Percentiles rank a stretch among this genome's conserved stretches.
Conservation (phyloP, 2,797 vertebrate genomes). For the Pteropus rufus region DNA sequence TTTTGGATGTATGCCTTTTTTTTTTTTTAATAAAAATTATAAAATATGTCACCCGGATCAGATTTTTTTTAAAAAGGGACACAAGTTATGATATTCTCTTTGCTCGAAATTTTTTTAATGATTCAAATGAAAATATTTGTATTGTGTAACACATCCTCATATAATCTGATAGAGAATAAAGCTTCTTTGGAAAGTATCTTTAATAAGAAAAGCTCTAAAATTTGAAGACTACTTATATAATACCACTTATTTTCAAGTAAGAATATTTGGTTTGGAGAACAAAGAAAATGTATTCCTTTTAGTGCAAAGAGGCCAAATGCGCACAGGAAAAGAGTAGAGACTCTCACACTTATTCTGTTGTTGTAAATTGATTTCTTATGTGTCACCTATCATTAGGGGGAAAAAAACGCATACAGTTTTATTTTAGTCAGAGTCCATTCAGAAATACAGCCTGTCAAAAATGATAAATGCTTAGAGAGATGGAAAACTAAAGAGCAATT, state of each 20-base stretch:
- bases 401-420: not conserved
- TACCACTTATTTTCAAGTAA: not conserved
- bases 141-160: not conserved
- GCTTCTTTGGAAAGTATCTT: not conserved
- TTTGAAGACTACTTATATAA: not conserved
- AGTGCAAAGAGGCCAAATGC: not conserved
- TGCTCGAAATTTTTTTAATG: not conserved
- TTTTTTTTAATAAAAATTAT: not conserved
- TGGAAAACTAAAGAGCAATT: conserved; percentile 43
- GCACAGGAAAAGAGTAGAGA: not conserved
- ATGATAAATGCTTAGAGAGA: conserved; percentile 31
- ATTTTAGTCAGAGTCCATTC: not conserved
- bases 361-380: not conserved
- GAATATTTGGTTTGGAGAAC: not conserved
- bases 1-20: not conserved
- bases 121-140: not conserved
- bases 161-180: not conserved
- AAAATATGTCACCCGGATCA: not conserved
- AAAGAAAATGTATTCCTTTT: not conserved
- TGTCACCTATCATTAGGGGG: not conserved
- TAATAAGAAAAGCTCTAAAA: not conserved
- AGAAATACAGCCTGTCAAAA: conserved; percentile 3
- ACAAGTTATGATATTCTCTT: not conserved
- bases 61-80: not conserved
- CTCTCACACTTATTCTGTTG: not conserved